A percentile compares a stretch with the other conserved stretches of the same genome.
These are phyloP conservation scores for Ambastaia sidthimunki DNA, from an alignment of 2,797 vertebrate species.

Conservation along the genomic window DNA sequence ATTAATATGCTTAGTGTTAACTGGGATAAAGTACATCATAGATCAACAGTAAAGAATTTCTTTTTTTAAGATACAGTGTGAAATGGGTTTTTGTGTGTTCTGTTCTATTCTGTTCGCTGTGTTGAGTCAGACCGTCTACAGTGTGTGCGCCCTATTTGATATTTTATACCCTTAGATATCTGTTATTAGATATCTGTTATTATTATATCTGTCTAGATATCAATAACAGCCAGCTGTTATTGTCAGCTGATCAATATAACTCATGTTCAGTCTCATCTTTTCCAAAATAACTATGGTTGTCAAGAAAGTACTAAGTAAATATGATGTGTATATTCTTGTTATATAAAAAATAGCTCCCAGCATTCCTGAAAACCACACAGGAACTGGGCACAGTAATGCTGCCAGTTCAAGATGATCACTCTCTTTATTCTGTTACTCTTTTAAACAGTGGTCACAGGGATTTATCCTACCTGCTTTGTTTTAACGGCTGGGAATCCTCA, in stretches of 20 bases:
- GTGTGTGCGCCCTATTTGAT: no score
- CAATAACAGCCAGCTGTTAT: neutral
- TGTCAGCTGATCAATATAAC: neutral
- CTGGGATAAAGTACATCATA: no score
- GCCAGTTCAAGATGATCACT: neutral
- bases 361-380: slow-evolving; percentile 37
- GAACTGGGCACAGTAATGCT: slow-evolving; percentile 2
- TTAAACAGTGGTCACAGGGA: slow-evolving; percentile 40
- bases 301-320: neutral
- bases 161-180: no score
- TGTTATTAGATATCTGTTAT: no score
- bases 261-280: neutral
- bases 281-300: neutral
- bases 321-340: neutral
- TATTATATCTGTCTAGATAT: no score
- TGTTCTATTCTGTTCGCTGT: no score
- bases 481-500: slow-evolving; percentile 52
- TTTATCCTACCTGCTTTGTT: slow-evolving; percentile 54
- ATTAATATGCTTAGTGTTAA: no score
- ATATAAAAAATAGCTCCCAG: neutral
- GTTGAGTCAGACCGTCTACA: no score
- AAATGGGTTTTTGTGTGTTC: no score
- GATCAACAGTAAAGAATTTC: no score
- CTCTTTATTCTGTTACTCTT: neutral
- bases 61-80: no score